phyloP scores from a whole-genome alignment of 2,888 invertebrate genomes.

The Torymus tubicola region DNA sequence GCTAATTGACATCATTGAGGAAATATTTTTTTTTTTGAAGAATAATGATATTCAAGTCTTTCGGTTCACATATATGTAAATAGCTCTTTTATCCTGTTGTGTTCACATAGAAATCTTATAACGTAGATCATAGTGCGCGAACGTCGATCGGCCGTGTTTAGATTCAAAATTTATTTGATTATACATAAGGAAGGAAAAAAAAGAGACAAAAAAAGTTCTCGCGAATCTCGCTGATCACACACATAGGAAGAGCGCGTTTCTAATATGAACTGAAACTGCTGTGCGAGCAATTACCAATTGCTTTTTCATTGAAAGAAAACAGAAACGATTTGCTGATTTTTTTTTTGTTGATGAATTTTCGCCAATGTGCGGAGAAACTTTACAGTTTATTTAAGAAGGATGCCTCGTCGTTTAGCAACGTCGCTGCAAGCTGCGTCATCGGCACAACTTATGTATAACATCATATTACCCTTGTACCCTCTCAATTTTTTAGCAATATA shows the following conservation, averaged over 20 bases:
- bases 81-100: conserved; percentile 12
- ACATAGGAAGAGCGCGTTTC: conserved; percentile 47
- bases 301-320: conserved; percentile 28
- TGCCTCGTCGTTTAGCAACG: conserved; percentile 74
- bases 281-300: conserved; percentile 40
- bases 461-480: conserved; percentile 60
- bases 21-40: conserved; percentile 72
- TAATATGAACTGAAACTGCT: conserved; percentile 39
- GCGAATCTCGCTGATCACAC: conserved; percentile 34
- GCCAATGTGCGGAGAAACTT: conserved; percentile 65
- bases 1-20: conserved; percentile 61
- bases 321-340: conserved; percentile 43
- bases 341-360: conserved; percentile 43
- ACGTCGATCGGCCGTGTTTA: conserved; percentile 53
- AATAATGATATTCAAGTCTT: conserved; percentile 6
- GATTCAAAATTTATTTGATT: conserved; percentile 15
- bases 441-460: conserved; percentile 72
- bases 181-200: conserved; percentile 33
- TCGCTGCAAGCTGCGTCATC: conserved; percentile 77
- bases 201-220: conserved; percentile 35
- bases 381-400: conserved; percentile 74
- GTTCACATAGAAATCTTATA: conserved; percentile 22
- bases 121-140: conserved; percentile 42
- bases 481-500: conserved; percentile 59
- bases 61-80: conserved; percentile 30